phyloP scores from a whole-genome alignment of 2,797 vertebrate genomes.

The Brotogeris chrysoptera region DNA sequence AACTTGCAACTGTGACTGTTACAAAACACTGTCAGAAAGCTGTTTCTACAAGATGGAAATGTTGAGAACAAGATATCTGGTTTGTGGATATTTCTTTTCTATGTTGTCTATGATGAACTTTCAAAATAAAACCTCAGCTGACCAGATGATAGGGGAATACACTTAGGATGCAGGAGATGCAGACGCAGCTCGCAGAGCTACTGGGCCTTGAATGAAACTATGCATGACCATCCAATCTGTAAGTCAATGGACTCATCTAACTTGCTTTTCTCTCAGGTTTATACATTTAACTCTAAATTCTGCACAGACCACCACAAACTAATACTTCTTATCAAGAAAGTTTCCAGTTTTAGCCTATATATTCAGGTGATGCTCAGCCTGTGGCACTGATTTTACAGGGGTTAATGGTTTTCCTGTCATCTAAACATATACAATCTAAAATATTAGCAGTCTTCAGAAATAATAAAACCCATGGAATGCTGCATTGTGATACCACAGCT shows the following conservation, averaged over 20 bases:
- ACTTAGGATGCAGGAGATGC: background rate
- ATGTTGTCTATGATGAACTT: background rate
- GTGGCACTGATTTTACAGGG: background rate
- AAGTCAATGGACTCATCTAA: background rate
- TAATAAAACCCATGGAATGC: accelerated
- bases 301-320: background rate
- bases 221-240: background rate
- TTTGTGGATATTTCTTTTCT: background rate
- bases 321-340: background rate
- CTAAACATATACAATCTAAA: background rate
- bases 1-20: background rate
- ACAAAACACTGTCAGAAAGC: background rate
- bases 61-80: background rate
- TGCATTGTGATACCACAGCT: accelerated
- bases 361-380: background rate
- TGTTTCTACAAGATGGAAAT: background rate
- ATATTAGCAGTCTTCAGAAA: background rate
- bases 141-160: background rate
- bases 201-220: background rate
- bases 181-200: background rate
- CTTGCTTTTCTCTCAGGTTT: background rate
- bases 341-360: background rate
- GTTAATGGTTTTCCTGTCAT: background rate
- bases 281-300: background rate
- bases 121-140: background rate